These are phyloP conservation scores for Cheilosia scutellata DNA, from an alignment of 2,888 invertebrate species.

Conservation along the genomic window DNA sequence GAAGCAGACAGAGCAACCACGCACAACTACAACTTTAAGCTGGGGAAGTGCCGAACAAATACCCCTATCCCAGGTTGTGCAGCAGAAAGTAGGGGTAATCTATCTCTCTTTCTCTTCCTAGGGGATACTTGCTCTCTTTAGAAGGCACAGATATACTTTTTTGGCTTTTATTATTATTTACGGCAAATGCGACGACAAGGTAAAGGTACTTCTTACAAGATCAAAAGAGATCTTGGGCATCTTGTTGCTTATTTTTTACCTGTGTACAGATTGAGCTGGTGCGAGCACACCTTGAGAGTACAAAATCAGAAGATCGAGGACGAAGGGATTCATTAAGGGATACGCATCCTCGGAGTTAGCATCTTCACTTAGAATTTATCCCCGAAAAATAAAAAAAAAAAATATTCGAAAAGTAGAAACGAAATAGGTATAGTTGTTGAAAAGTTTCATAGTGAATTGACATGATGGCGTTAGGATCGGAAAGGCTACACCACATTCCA, in stretches of 20 bases:
- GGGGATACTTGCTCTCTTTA: constrained; percentile 47
- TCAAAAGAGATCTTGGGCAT: constrained; percentile 70
- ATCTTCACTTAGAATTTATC: constrained; percentile 56
- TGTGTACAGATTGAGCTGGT: constrained; percentile 60
- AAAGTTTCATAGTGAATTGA: constrained; percentile 46
- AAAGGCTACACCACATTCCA: constrained; percentile 52
- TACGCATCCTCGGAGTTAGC: constrained; percentile 80
- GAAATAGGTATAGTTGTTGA: constrained; percentile 18
- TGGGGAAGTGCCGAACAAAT: constrained; percentile 36
- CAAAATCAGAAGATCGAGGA: constrained; percentile 73
- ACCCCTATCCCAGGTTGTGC: constrained; percentile 11
- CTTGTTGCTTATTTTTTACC: constrained; percentile 52
- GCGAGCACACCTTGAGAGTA: constrained; percentile 56
- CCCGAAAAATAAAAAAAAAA: not conserved
- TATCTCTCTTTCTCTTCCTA: constrained; percentile 33
- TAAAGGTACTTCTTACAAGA: constrained; percentile 57
- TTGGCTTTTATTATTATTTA: constrained; percentile 29
- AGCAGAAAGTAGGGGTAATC: constrained; percentile 54
- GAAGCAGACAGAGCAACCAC: constrained; percentile 26
- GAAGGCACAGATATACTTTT: constrained; percentile 9
- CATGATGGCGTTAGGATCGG: constrained; percentile 72
- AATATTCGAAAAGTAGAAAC: constrained; percentile 12
- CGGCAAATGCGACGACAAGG: constrained; percentile 1
- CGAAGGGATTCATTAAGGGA: constrained; percentile 83
- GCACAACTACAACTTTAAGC: constrained; percentile 2